These are phyloP conservation scores for Rhinolophus sinicus DNA, from an alignment of 2,113 vertebrate species.

Conservation along the genomic window DNA sequence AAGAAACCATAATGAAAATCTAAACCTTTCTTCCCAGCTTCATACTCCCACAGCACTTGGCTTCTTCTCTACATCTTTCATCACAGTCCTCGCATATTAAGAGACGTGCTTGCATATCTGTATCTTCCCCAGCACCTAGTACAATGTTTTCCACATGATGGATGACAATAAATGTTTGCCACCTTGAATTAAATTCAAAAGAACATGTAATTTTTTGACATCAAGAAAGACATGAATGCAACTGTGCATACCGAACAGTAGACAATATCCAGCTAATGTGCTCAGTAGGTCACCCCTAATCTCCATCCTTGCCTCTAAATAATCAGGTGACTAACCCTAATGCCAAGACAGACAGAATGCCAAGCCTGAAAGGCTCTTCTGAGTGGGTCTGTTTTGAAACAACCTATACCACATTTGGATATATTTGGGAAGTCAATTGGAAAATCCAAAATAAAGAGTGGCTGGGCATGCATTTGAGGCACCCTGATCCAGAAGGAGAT, in stretches of 20 bases:
- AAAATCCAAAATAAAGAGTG: slow-evolving; percentile 44
- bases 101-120: background rate
- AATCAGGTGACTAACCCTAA: background rate
- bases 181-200: slow-evolving; percentile 28
- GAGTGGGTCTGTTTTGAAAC: background rate
- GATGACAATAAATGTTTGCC: slow-evolving; percentile 18
- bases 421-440: background rate
- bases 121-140: background rate
- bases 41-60: background rate
- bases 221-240: background rate
- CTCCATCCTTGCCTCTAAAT: background rate
- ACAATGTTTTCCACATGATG: background rate
- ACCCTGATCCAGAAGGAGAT: background rate
- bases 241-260: background rate
- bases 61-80: background rate
- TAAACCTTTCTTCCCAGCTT: background rate
- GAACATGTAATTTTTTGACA: background rate
- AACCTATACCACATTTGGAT: background rate
- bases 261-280: background rate
- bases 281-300: background rate
- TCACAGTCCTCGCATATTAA: background rate
- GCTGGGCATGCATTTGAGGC: background rate
- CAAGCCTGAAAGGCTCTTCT: background rate
- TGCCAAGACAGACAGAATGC: background rate
- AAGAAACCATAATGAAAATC: slow-evolving; percentile 38